Evolutionary conservation across 2,888 invertebrate species (phyloP), one percentile per base, ranked within the genome.

Genomic region (Troglohyphantes excavatus): DNA sequence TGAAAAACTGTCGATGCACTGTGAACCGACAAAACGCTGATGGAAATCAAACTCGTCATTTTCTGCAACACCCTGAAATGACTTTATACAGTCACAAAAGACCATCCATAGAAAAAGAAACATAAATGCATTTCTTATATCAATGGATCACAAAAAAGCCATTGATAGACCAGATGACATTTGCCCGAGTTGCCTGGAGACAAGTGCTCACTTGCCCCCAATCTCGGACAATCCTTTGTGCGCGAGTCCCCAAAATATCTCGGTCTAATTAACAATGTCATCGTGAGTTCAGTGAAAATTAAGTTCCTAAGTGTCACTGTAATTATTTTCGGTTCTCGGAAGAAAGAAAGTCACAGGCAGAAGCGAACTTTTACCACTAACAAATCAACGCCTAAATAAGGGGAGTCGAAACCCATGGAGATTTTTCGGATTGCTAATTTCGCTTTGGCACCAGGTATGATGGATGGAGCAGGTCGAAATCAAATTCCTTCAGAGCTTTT

Each of bases 371-470:
- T 75, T 21, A 3, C 72, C 29, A 43, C 26, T 65, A 65, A 43
- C 78, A 65, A 63, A 68, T 81, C 79, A 81, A 68, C 46, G 53
- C 79, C 26, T 65, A 23, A 53, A 67, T 78, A 43, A 46, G n/a
- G n/a, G 6, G 11, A 29, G 59, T 13, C 29, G 29, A 21, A 76
- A 27, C 59, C 21, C 27, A 29, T 61, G 21, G 27, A 59, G 29
- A 26, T 21, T 53, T 67, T 73, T 83, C 17, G 61, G 43, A 27
- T 27, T 83, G 73, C 61, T 78, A 70, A 53, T 86, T 76, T 68
- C 61, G 68, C 39, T 86, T 86, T 39, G 85, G 76, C 76, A 86
- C 85, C 85, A 78, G 19, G 19, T 17, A 76, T 78, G 85, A 86
- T 86, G 76, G 85, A 86, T 86, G 65, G 53, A 76, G 68, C 67